These are phyloP conservation scores for Campoletis raptor DNA, from an alignment of 2,888 invertebrate genomes.

Conservation along the genomic window DNA sequence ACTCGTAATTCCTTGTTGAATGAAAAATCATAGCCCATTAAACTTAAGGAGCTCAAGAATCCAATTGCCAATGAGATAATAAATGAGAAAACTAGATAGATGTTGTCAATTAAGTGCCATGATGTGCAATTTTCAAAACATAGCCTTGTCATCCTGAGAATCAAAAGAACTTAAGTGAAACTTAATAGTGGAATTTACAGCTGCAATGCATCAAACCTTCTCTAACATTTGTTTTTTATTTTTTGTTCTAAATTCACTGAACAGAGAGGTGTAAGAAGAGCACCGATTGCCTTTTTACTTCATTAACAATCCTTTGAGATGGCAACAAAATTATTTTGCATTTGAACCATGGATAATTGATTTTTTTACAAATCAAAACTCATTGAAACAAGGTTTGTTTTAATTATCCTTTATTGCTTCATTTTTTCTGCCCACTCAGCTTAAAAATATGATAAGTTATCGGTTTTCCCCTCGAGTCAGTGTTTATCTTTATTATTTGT, in stretches of 20 bases:
- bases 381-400: not conserved
- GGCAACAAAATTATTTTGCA: not conserved
- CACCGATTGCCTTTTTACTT: not conserved
- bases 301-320: not conserved
- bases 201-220: not conserved
- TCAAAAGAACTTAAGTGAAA: not conserved
- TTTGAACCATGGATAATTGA: not conserved
- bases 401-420: not conserved
- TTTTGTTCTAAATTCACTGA: not conserved
- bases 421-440: not conserved
- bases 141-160: constrained; percentile 40
- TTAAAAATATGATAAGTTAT: not conserved
- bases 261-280: not conserved
- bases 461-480: not conserved
- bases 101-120: constrained; percentile 33
- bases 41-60: not conserved
- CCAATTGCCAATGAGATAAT: constrained; percentile 26
- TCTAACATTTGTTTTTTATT: not conserved
- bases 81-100: constrained; percentile 18
- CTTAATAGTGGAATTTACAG: not conserved
- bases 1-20: not conserved
- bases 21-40: constrained; percentile 7
- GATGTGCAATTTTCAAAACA: constrained; percentile 41
- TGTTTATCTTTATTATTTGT: not conserved
- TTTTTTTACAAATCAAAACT: not conserved